Evolutionary conservation across 1,140 invertebrate species (phyloP), one percentile per base, ranked within the genome.

Genomic region (Neodiprion virginianus): DNA sequence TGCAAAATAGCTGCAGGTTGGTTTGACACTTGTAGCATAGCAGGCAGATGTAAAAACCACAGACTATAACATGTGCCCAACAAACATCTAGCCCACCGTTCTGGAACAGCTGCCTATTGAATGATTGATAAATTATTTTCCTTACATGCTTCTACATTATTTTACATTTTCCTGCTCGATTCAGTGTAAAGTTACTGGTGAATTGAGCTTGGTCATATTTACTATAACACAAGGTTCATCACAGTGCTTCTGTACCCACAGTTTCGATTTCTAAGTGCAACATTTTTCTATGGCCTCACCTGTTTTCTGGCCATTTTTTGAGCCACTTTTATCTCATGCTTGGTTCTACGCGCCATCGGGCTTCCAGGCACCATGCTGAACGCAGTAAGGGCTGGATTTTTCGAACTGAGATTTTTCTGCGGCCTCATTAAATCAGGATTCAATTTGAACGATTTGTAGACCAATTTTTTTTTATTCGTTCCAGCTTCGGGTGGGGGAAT

Each of bases 1-100:
- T 95, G 92, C 61, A 99, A 86, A 10, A 96, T 93, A 7, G 95
- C 93, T 73, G 93, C 92, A 79, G 95, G 93, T 85, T 94, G 93
- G 84, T 72, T 86, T 12, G 86, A 87, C 66, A 84, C 83, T 81
- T 84, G 85, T 8, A 89, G 96, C 82, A 89, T 85, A 10, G 85
- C 86, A 65, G 88, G 88, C 76, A 99, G 90, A 84, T 98, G 94
- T 79, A 99, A 93, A 88, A 99, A 99, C 94, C 99, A 99, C n/a
- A 99, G 90, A 74, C 97, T 98, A 86, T 96, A 96, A 83, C 95
- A 96, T 8, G 96, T 96, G 23, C 94, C 93, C 9, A 96, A 89
- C 17, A 97, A 87, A 89, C 95, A 98, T 88, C 96, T 96, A 14
- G 97, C 96, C 98, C 98, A 99, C 67, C 93, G 89, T 79, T 96